A percentile compares a stretch with the other conserved stretches of the same genome.
These are phyloP conservation scores for Austrolebias charrua DNA, from an alignment of 2,797 vertebrate genomes.

Conservation along the genomic window DNA sequence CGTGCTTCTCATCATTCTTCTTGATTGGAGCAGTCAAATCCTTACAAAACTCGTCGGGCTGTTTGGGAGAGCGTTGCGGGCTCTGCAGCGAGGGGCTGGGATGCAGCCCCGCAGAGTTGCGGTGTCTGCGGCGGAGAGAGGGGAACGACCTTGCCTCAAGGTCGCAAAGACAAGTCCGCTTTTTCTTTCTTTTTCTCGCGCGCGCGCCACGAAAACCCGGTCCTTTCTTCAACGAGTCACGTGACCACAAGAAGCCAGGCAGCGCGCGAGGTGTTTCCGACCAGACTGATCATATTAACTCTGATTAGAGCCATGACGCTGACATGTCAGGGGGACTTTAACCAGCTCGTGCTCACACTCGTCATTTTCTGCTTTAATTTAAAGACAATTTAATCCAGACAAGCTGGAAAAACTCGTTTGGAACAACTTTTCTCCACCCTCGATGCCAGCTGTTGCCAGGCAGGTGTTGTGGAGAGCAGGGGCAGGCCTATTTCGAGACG, in stretches of 20 bases:
- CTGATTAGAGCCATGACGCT: constrained; percentile 28
- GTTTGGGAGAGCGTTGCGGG: constrained; percentile 34
- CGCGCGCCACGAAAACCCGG: constrained; percentile 22
- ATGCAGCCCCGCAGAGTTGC: constrained; percentile 78
- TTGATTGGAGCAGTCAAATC: background rate
- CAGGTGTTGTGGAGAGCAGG: constrained; percentile 26
- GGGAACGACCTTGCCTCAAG: constrained; percentile 81
- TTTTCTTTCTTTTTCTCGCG: constrained; percentile 46
- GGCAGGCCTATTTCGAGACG: constrained; percentile 55
- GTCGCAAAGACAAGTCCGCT: constrained; percentile 81
- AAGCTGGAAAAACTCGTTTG: constrained; percentile 11
- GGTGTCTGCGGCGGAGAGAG: constrained; percentile 78
- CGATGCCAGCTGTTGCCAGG: constrained; percentile 57
- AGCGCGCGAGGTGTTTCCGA: constrained; percentile 23
- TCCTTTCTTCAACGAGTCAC: constrained; percentile 28
- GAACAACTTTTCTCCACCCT: constrained; percentile 33
- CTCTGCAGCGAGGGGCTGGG: constrained; percentile 68
- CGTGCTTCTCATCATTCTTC: constrained; percentile 3
- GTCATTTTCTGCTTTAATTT: background rate
- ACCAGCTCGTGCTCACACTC: too few species aligned
- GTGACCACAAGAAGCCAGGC: constrained; percentile 35
- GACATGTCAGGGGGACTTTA: background rate
- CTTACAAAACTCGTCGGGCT: too few species aligned
- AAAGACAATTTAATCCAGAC: constrained; percentile 14
- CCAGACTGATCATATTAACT: constrained; percentile 26